Conservation (phyloP, 2,888 invertebrate species). For the Epiblema foenella region DNA sequence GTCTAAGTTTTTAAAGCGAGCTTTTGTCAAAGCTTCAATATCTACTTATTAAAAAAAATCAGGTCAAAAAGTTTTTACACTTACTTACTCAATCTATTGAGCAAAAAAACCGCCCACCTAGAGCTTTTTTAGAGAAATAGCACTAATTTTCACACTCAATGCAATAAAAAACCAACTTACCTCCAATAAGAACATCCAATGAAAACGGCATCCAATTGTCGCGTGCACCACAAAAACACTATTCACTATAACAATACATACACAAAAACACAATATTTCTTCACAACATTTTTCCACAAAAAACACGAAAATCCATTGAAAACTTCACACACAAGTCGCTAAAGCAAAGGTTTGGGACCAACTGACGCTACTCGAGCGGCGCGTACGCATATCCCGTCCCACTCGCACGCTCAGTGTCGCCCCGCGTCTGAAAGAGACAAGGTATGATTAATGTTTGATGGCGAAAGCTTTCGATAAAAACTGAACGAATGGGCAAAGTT, state of each 20-base stretch:
- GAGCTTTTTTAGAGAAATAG: conserved; percentile 15
- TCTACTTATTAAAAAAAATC: too few species aligned
- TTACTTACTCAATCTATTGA: too few species aligned
- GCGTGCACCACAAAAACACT: conserved; percentile 44
- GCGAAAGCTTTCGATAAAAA: conserved; percentile 59
- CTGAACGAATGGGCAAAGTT: conserved; percentile 38
- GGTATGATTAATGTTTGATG: conserved; percentile 59
- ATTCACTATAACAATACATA: conserved; percentile 41
- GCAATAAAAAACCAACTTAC: conserved; percentile 50
- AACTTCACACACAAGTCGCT: conserved; percentile 50
- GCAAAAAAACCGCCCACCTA: background rate
- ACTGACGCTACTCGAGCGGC: conserved; percentile 62
- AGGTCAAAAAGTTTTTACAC: too few species aligned
- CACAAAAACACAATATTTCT: conserved; percentile 45
- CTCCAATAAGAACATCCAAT: conserved; percentile 55
- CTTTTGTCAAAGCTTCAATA: conserved; percentile 6
- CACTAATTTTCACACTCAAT: conserved; percentile 27
- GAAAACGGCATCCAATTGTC: conserved; percentile 46
- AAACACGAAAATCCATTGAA: conserved; percentile 26
- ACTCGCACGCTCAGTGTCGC: conserved; percentile 38
- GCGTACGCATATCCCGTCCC: conserved; percentile 51
- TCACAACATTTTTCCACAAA: conserved; percentile 35
- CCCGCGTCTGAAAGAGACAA: conserved; percentile 53
- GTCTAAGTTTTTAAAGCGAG: background rate
- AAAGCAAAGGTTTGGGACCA: conserved; percentile 50